Evolutionary conservation across 1,140 invertebrate species (phyloP).

Genomic region (Caerostris darwini): DNA sequence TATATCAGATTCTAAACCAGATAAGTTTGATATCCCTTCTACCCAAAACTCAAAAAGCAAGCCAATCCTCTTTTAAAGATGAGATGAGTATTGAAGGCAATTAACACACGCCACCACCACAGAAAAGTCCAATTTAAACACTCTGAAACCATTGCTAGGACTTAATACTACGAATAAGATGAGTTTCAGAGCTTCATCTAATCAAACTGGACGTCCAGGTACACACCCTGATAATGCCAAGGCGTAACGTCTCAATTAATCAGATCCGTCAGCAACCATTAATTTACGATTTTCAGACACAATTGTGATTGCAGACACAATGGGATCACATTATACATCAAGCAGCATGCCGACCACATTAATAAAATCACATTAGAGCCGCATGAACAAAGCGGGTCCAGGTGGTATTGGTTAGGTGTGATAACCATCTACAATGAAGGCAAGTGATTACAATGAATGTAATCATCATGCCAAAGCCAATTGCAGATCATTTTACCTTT

Average conservation of each 20-base stretch:
- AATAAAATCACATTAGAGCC: constrained; percentile 14
- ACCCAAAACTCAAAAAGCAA: not conserved
- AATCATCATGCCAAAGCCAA: not conserved
- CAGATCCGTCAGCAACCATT: not conserved
- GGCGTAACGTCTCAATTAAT: constrained; percentile 39
- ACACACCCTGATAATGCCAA: constrained; percentile 7
- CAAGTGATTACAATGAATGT: not conserved
- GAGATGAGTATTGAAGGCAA: not conserved
- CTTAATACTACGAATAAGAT: not conserved
- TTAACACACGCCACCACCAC: not conserved
- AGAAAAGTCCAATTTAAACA: constrained; percentile 1
- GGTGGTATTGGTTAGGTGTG: not conserved
- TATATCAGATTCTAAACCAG: not conserved
- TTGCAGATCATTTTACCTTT: not conserved
- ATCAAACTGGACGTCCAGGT: constrained; percentile 3
- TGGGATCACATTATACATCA: not conserved
- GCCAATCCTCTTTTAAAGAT: not conserved
- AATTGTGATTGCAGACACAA: constrained; percentile 42
- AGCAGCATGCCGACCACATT: not conserved
- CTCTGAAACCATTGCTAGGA: not conserved
- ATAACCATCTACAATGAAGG: not conserved
- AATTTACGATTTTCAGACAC: constrained; percentile 18
- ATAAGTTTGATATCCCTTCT: not conserved
- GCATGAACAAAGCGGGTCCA: not conserved
- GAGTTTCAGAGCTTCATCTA: not conserved